phyloP scores from a whole-genome alignment of 2,797 vertebrate species.

The Ptychadena robeensis region DNA sequence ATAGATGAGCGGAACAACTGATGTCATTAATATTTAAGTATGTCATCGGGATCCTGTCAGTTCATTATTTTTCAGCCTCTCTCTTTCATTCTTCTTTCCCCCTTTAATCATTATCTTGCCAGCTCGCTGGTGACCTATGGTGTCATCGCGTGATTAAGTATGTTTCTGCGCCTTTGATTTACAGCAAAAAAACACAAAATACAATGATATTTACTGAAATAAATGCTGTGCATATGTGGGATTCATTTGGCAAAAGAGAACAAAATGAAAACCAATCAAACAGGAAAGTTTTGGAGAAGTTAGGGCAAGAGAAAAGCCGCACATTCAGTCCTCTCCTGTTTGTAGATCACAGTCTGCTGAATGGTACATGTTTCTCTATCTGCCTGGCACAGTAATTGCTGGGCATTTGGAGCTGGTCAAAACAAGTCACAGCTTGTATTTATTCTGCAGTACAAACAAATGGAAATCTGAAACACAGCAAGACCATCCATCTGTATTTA shows the following conservation, averaged over 20 bases:
- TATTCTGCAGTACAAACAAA: slow-evolving; percentile 18
- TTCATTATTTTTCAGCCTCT: slow-evolving; percentile 56
- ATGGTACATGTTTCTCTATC: background rate
- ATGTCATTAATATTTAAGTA: slow-evolving; percentile 59
- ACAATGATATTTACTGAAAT: slow-evolving; percentile 49
- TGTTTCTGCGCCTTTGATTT: slow-evolving; percentile 53
- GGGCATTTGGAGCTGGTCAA: slow-evolving; percentile 20
- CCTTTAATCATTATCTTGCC: slow-evolving; percentile 59
- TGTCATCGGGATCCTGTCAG: slow-evolving; percentile 49
- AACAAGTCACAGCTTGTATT: slow-evolving; percentile 29
- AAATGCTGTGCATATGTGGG: slow-evolving; percentile 28
- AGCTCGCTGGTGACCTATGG: slow-evolving; percentile 48
- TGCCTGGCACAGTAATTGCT: slow-evolving; percentile 10
- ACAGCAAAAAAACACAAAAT: slow-evolving; percentile 36
- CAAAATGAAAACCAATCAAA: slow-evolving; percentile 30
- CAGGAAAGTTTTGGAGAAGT: slow-evolving; percentile 36
- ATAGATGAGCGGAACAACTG: slow-evolving; percentile 49
- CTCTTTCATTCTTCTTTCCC: slow-evolving; percentile 41
- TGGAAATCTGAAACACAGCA: background rate
- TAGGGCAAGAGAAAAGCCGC: background rate
- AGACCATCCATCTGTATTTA: background rate
- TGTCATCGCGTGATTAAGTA: slow-evolving; percentile 57
- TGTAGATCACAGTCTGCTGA: background rate
- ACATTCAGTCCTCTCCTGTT: background rate
- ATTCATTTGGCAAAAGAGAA: slow-evolving; percentile 13